Evolutionary conservation across 2,113 vertebrate genomes (phyloP).

Genomic region (Pachycephala philippinensis): DNA sequence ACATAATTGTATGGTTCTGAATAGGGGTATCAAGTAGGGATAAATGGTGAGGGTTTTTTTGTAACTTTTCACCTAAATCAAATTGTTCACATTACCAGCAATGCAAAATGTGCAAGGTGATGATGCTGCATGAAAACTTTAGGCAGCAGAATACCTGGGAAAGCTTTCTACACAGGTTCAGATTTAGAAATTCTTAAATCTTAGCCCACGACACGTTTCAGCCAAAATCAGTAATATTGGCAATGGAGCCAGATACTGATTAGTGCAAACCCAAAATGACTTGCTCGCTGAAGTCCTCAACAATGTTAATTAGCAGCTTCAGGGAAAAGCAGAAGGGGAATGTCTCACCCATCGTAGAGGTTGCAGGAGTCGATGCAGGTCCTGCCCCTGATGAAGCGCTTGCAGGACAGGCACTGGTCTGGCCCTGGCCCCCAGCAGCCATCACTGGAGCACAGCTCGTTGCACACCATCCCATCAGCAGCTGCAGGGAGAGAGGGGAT

Average conservation of each 20-base stretch:
- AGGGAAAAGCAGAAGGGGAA: neutral
- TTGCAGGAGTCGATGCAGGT: conserved; percentile 91
- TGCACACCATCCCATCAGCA: conserved; percentile 87
- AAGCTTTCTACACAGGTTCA: neutral
- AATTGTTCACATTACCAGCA: neutral
- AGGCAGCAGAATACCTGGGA: neutral
- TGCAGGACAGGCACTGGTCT: conserved; percentile 92
- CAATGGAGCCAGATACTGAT: neutral
- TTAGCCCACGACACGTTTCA: neutral
- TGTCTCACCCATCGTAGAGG: conserved; percentile 88
- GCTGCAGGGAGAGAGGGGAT: conserved; percentile 68
- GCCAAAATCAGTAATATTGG: neutral
- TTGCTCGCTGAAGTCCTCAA: neutral
- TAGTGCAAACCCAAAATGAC: neutral
- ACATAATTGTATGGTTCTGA: neutral
- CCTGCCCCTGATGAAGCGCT: conserved; percentile 87
- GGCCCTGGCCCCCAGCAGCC: conserved; percentile 96
- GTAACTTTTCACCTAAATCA: neutral
- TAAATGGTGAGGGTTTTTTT: neutral
- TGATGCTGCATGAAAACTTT: neutral
- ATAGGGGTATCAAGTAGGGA: neutral
- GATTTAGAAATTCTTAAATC: neutral
- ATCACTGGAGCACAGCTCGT: conserved; percentile 86
- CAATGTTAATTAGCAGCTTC: neutral
- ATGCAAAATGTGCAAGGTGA: neutral